Conservation (phyloP, 2,113 vertebrate species). For the Chelonoidis abingdonii region DNA sequence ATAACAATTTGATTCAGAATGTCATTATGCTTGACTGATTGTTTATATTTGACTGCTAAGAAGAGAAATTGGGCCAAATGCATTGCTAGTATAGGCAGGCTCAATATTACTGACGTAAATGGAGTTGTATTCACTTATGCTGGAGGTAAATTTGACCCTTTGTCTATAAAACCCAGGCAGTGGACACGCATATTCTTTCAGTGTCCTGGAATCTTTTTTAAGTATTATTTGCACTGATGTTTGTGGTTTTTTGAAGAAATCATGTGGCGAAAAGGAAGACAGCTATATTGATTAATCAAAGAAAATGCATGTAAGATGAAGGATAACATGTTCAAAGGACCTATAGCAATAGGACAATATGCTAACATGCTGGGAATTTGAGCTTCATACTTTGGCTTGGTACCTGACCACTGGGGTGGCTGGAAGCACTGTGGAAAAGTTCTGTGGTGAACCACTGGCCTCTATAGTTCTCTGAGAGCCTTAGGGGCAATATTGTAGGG, state of each 20-base stretch:
- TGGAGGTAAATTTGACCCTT: not conserved
- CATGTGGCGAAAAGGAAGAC: accelerated
- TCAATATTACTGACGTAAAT: not conserved
- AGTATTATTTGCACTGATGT: not conserved
- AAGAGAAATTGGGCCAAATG: not conserved
- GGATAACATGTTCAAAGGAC: not conserved
- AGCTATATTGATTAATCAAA: not conserved
- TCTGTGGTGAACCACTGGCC: not conserved
- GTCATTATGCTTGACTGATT: not conserved
- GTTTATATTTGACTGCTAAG: not conserved
- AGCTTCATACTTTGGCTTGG: not conserved
- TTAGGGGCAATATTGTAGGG: not conserved
- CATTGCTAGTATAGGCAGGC: not conserved
- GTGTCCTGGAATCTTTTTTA: accelerated
- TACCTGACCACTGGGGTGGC: not conserved
- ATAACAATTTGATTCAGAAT: not conserved
- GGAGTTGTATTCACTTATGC: not conserved
- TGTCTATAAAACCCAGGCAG: not conserved
- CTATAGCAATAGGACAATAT: not conserved
- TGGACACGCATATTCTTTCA: not conserved
- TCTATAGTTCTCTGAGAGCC: not conserved
- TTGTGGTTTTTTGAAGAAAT: not conserved
- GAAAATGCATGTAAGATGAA: not conserved
- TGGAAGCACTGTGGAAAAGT: not conserved
- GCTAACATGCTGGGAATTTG: not conserved